Evolutionary conservation across 2,888 invertebrate species (phyloP).

Genomic region (Amorpha juglandis): DNA sequence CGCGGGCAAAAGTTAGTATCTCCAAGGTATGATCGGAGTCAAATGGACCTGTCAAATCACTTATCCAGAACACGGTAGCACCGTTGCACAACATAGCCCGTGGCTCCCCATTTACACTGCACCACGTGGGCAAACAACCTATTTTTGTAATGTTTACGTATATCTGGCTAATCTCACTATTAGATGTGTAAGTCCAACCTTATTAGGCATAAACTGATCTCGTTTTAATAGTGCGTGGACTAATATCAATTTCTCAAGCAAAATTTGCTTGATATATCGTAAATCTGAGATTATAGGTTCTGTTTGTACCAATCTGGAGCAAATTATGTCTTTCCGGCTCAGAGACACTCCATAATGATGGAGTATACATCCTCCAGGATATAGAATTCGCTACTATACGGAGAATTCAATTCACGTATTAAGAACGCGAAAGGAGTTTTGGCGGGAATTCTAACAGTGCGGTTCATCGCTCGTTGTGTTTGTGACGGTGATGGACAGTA

Average conservation of each 20-base stretch:
- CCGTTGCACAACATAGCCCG: slow-evolving; percentile 6
- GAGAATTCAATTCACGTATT: too few species aligned
- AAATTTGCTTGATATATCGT: neutral
- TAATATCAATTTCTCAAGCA: neutral
- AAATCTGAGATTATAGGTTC: too few species aligned
- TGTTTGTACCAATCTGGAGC: too few species aligned
- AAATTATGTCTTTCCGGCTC: too few species aligned
- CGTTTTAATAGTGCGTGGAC: neutral
- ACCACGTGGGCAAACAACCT: slow-evolving; percentile 7
- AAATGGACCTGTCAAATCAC: neutral
- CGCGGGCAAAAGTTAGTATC: too few species aligned
- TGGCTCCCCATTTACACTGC: slow-evolving; percentile 12
- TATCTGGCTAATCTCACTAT: slow-evolving; percentile 23
- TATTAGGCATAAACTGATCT: slow-evolving; percentile 2
- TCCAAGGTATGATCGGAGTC: neutral
- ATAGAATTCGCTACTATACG: too few species aligned
- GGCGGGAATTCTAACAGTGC: too few species aligned
- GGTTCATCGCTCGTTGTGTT: too few species aligned
- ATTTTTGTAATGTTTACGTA: slow-evolving; percentile 17
- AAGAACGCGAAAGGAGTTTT: too few species aligned
- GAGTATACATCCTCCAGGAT: too few species aligned
- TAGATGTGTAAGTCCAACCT: slow-evolving; percentile 10
- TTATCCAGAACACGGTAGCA: slow-evolving; percentile 4
- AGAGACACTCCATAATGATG: too few species aligned
- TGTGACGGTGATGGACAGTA: too few species aligned